A percentile compares a stretch with the other conserved stretches of the same genome.
Evolutionary conservation across 1,140 invertebrate species (phyloP).

Genomic region (Drosophila kikkawai): DNA sequence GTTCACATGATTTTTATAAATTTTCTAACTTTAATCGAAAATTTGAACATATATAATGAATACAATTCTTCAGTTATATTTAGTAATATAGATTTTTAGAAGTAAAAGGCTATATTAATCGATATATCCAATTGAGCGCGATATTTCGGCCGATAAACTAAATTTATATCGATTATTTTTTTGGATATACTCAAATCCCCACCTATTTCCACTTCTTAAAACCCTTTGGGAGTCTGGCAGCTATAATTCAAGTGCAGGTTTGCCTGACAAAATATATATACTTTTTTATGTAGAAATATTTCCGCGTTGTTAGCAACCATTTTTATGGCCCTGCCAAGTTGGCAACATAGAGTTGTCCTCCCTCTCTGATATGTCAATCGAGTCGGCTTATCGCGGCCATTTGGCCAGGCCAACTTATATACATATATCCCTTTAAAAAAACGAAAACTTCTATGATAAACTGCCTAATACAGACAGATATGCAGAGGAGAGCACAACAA

Average conservation of each 20-base stretch:
- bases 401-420: constrained; percentile 7
- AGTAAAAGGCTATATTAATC: no score
- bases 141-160: neutral
- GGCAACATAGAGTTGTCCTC: constrained; percentile 35
- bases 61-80: no score
- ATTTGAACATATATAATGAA: no score
- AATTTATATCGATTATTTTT: neutral
- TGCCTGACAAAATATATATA: neutral
- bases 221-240: constrained; percentile 15
- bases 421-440: constrained; percentile 25
- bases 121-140: no score
- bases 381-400: constrained; percentile 53
- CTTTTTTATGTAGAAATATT: neutral
- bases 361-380: constrained; percentile 56
- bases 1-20: no score
- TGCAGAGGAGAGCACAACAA: constrained; percentile 21
- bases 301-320: constrained; percentile 45
- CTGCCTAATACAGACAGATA: constrained; percentile 46
- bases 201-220: neutral
- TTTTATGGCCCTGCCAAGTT: constrained; percentile 46
- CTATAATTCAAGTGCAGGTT: constrained; percentile 30
- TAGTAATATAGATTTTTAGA: no score
- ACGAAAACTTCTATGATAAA: constrained; percentile 45
- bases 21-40: no score
- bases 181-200: neutral